Percentiles rank a stretch among this genome's conserved stretches.
Evolutionary conservation across 2,888 invertebrate species (phyloP).

Genomic region (Onthophagus sagittarius): DNA sequence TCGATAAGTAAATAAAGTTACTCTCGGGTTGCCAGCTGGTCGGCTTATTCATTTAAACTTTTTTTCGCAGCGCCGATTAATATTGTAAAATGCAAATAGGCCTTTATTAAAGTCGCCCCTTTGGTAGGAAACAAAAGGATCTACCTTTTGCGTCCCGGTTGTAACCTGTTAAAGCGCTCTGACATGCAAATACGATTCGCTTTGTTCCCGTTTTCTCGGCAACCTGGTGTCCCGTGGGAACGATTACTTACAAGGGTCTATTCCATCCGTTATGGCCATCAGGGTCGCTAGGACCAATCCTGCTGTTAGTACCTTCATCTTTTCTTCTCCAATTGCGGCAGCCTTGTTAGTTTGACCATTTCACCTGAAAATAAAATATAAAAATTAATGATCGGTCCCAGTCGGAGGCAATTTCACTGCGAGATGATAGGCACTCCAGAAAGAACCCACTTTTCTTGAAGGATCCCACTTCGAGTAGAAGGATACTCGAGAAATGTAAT

Average conservation of each 20-base stretch:
- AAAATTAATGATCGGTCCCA: constrained; percentile 7
- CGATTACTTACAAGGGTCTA: constrained; percentile 43
- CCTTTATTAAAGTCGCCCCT: constrained; percentile 31
- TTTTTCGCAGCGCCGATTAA: constrained; percentile 29
- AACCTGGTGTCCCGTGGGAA: constrained; percentile 30
- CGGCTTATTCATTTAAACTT: constrained; percentile 23
- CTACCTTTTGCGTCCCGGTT: constrained; percentile 20
- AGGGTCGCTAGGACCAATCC: constrained; percentile 30
- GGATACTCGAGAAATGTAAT: neutral
- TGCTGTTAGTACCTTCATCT: constrained; percentile 32
- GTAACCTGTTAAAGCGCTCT: constrained; percentile 31
- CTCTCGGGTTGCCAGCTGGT: constrained; percentile 14
- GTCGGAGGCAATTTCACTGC: neutral
- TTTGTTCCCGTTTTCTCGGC: constrained; percentile 34
- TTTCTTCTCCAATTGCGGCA: constrained; percentile 21
- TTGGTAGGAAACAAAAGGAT: constrained; percentile 29
- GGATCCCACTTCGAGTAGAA: neutral
- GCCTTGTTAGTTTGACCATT: constrained; percentile 28
- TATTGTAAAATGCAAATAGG: constrained; percentile 38
- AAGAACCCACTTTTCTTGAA: neutral
- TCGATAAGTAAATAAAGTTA: constrained; percentile 19
- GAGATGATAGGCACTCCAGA: neutral
- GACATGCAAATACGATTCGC: constrained; percentile 38
- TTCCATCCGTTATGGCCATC: constrained; percentile 34
- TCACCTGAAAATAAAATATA: constrained; percentile 33